A percentile compares a stretch with the other conserved stretches of the same genome.
Evolutionary conservation across 1,140 invertebrate genomes (phyloP).

Genomic region (Pissodes strobi): DNA sequence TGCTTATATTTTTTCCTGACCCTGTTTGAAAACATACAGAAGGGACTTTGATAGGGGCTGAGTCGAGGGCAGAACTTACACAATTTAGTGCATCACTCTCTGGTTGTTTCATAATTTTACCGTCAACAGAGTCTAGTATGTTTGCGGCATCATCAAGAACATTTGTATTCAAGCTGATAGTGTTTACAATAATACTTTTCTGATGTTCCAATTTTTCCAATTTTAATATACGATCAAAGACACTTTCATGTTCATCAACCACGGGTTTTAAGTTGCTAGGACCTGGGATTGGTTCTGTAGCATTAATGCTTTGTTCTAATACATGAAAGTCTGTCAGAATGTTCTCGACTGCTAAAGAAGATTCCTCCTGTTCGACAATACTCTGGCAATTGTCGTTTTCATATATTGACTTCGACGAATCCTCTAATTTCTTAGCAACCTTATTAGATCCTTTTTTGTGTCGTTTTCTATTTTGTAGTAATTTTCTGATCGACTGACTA

Average conservation of each 20-base stretch:
- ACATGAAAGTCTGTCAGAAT: not conserved
- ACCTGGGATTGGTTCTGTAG: no score
- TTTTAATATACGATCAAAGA: slow-evolving; percentile 25
- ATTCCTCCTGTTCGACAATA: not conserved
- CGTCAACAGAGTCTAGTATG: no score
- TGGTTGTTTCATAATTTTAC: no score
- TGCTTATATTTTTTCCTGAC: slow-evolving; percentile 50
- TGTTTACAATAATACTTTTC: slow-evolving; percentile 19
- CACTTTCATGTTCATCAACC: not conserved
- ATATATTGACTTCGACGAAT: not conserved
- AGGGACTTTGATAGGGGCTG: no score
- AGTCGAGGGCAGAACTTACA: not conserved
- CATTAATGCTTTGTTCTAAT: not conserved
- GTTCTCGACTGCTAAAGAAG: not conserved
- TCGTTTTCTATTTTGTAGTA: slow-evolving; percentile 4
- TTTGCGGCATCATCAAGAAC: slow-evolving; percentile 6
- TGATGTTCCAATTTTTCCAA: slow-evolving; percentile 32
- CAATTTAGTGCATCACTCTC: not conserved
- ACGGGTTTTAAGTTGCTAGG: not conserved
- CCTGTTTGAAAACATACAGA: slow-evolving; percentile 38
- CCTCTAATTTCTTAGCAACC: not conserved
- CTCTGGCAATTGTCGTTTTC: not conserved
- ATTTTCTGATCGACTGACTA: not conserved
- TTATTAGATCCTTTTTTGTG: no score
- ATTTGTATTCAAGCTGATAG: slow-evolving; percentile 1